Conservation (phyloP, 2,888 invertebrate genomes). For the Trichogramma dendrolimi region DNA sequence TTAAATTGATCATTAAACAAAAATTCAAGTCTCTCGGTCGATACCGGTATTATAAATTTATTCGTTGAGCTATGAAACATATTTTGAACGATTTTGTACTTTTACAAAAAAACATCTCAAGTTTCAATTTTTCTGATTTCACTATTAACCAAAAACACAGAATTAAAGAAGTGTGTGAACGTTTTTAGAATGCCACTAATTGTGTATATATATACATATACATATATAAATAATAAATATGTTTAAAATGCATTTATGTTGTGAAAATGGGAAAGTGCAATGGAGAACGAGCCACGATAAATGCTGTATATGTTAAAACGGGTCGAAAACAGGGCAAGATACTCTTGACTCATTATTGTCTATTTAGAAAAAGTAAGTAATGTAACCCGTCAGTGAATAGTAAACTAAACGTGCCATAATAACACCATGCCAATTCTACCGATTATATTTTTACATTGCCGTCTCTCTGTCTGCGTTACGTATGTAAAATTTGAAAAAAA, state of each 20-base stretch:
- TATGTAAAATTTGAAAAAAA: slow-evolving; percentile 17
- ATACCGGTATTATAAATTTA: too few species aligned
- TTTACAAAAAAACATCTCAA: too few species aligned
- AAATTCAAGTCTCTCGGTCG: too few species aligned
- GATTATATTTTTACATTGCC: slow-evolving; percentile 47
- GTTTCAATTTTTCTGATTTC: slow-evolving; percentile 25
- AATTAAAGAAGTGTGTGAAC: slow-evolving; percentile 34
- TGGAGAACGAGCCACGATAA: slow-evolving; percentile 38
- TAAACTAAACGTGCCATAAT: slow-evolving; percentile 51
- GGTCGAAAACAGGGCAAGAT: slow-evolving; percentile 20
- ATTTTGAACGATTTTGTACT: too few species aligned
- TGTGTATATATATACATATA: slow-evolving; percentile 33
- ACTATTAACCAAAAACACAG: slow-evolving; percentile 33
- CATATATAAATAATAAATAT: slow-evolving; percentile 36
- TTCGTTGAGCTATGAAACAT: too few species aligned
- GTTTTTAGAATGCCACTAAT: slow-evolving; percentile 39
- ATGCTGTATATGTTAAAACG: slow-evolving; percentile 23
- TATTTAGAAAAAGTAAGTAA: slow-evolving; percentile 38
- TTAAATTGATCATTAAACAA: too few species aligned
- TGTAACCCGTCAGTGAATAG: slow-evolving; percentile 37
- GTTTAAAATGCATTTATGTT: slow-evolving; percentile 49
- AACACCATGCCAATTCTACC: slow-evolving; percentile 51
- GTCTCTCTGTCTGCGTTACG: slow-evolving; percentile 33
- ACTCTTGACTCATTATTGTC: slow-evolving; percentile 39
- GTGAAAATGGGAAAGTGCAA: slow-evolving; percentile 52